Base-by-base conservation (phyloP, 2,888 invertebrate genomes). In the Aplocera efformata region DNA sequence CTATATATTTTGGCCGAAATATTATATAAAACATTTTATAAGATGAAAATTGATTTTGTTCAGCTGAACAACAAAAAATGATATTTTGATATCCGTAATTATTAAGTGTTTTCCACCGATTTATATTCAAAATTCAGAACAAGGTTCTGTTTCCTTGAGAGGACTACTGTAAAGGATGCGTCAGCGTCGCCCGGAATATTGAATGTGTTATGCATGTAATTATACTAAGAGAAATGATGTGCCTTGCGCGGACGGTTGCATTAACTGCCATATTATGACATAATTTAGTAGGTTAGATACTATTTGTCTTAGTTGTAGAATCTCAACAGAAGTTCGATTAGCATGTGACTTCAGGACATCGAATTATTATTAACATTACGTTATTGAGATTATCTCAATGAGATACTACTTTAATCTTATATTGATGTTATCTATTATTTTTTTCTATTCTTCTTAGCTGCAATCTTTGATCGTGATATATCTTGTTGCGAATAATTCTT, bases 191-290 rank as follows among this genome's bases (percentile, higher is more conserved):
- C 67, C 69, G 60, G 65, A 69, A 70, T 60, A 50, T 57, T 64
- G 50, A 54, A 41, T 44, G 41, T 41, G 43, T 47, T 44, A 35
- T 40, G 39, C 40, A 44, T 36, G 35, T 42, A 3, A 47, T 32
- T 41, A 36, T 47, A 28, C 27, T 60, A 58, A 59, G 60, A 60
- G 67, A 60, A 44, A 62, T 65, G 69, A 70, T 67, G 78, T 72
- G 79, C 82, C 79, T 75, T 72, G 77, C 74, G 80, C 81, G 76
- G 79, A 81, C 79, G 85, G 81, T 84, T 85, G 82, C 83, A 78
- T 74, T 79, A 85, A 88, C 86, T 88, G 86, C 86, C 86, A 88
- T 88, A 88, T 88, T 88, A 88, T 80, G 77, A 85, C 85, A 81
- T 88, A 88, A 72, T 82, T 81, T 85, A 82, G 78, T 55, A 52